phyloP scores from a whole-genome alignment of 2,113 vertebrate species.

The Promerops cafer region DNA sequence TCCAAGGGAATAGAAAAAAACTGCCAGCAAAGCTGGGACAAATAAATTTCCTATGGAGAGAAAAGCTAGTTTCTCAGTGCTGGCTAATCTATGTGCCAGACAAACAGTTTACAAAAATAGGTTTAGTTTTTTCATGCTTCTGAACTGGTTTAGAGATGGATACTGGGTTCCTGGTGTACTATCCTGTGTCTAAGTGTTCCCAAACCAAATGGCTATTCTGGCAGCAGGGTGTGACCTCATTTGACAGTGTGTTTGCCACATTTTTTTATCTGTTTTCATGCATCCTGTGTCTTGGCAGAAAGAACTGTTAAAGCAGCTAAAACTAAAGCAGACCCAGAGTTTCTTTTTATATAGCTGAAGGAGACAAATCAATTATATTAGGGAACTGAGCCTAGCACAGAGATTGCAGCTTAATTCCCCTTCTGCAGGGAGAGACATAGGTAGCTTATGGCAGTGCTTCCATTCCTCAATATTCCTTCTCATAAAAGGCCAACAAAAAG shows the following conservation, averaged over 20 bases:
- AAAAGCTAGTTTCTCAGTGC: neutral
- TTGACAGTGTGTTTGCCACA: neutral
- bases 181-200: neutral
- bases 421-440: neutral
- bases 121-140: neutral
- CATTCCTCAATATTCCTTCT: neutral
- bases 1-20: neutral
- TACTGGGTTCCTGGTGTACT: neutral
- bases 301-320: neutral
- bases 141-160: neutral
- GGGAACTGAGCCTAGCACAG: neutral
- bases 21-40: neutral
- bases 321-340: neutral
- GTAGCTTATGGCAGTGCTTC: neutral
- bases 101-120: slow-evolving; percentile 6
- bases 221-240: neutral
- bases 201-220: neutral
- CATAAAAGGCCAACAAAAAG: neutral
- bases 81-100: neutral
- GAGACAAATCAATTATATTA: neutral
- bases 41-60: neutral
- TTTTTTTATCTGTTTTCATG: neutral
- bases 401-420: neutral
- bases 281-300: neutral
- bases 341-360: neutral